Evolutionary conservation across 2,113 vertebrate genomes (phyloP).

Genomic region (Pungitius pungitius): DNA sequence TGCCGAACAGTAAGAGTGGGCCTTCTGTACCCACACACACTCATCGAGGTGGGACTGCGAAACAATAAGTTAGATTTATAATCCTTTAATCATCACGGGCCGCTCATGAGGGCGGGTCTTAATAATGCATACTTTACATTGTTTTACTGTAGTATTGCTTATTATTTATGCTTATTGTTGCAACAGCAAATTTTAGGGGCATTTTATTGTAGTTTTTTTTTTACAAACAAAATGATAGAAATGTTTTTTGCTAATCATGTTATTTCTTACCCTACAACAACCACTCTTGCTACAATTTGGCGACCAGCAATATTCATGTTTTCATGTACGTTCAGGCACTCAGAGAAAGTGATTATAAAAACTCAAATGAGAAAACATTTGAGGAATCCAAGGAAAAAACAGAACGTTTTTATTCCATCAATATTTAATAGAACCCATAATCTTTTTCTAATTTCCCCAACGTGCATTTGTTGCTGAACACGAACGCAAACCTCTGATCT

Average conservation of each 20-base stretch:
- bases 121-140: background rate
- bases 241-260: too few relatives aligned
- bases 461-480: background rate
- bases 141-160: background rate
- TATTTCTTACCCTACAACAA: background rate
- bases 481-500: background rate
- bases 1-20: background rate
- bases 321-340: background rate
- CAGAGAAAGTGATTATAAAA: background rate
- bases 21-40: constrained; percentile 7
- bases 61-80: background rate
- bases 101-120: background rate
- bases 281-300: too few relatives aligned
- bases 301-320: background rate
- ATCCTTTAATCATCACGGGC: background rate
- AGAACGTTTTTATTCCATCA: background rate
- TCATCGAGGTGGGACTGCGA: background rate
- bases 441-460: background rate
- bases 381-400: background rate
- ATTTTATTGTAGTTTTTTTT: too few relatives aligned
- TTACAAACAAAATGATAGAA: background rate
- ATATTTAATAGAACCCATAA: background rate
- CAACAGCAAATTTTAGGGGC: background rate
- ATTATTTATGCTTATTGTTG: background rate
- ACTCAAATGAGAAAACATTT: background rate